phyloP scores from a whole-genome alignment of 2,113 vertebrate species.

The Poeciliopsis turrubarensis region DNA sequence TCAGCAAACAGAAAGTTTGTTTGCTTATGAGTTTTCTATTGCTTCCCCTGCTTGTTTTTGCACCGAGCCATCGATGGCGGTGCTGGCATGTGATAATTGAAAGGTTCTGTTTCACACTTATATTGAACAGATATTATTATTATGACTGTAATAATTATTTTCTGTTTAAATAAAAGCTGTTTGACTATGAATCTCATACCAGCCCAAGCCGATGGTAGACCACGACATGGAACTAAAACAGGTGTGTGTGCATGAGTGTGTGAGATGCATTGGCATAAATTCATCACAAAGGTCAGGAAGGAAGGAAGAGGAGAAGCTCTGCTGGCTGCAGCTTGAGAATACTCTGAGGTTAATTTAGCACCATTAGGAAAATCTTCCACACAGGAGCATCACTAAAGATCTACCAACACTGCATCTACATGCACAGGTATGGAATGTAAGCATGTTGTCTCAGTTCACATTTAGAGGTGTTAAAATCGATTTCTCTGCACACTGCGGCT shows the following conservation, averaged over 20 bases:
- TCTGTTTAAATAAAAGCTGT: neutral
- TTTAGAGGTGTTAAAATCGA: slow-evolving; percentile 36
- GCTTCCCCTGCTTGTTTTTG: neutral
- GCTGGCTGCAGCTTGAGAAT: slow-evolving; percentile 29
- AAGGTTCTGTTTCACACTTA: neutral
- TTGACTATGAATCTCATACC: neutral
- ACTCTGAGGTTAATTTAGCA: slow-evolving; percentile 68
- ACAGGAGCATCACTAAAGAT: slow-evolving; percentile 24
- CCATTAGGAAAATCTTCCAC: slow-evolving; percentile 51
- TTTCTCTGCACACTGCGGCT: slow-evolving; percentile 30
- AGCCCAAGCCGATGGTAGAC: neutral
- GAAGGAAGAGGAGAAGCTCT: neutral
- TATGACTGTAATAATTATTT: neutral
- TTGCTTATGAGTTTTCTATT: neutral
- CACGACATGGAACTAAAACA: neutral
- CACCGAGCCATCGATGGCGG: neutral
- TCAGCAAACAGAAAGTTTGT: neutral
- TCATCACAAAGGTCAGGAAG: slow-evolving; percentile 24
- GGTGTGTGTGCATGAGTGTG: neutral
- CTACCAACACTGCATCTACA: slow-evolving; percentile 23
- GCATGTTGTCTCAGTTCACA: slow-evolving; percentile 52
- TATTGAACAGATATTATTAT: too few relatives aligned
- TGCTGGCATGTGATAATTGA: neutral
- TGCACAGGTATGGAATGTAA: slow-evolving; percentile 57
- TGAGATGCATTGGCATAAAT: neutral